Percentiles rank a stretch among this genome's conserved stretches.
Evolutionary conservation across 2,888 invertebrate genomes (phyloP).

Genomic region (Gymnoscelis rufifasciata): DNA sequence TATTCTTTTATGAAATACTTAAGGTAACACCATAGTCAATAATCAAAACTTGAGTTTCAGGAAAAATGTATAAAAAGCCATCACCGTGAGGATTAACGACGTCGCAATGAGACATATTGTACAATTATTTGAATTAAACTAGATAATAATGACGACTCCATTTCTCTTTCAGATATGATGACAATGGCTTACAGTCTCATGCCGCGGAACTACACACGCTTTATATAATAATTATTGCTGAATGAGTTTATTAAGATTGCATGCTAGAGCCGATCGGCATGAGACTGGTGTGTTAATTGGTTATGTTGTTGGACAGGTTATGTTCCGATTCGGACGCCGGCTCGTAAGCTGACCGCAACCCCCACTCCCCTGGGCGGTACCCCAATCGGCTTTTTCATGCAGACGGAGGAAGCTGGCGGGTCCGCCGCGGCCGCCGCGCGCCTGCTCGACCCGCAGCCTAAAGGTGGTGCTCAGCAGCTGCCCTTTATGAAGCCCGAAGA

Average conservation of each 20-base stretch:
- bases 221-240: slow-evolving; percentile 40
- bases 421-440: slow-evolving; percentile 89
- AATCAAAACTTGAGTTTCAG: slow-evolving; percentile 72
- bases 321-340: slow-evolving; percentile 97
- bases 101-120: slow-evolving; percentile 41
- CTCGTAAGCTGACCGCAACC: slow-evolving; percentile 97
- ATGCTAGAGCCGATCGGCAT: slow-evolving; percentile 28
- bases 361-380: slow-evolving; percentile 97
- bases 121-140: slow-evolving; percentile 56
- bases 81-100: slow-evolving; percentile 43
- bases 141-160: slow-evolving; percentile 56
- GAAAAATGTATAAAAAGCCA: slow-evolving; percentile 67
- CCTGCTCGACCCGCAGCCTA: slow-evolving; percentile 96
- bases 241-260: slow-evolving; percentile 29
- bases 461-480: slow-evolving; percentile 88
- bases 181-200: slow-evolving; percentile 65
- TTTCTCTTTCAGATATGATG: slow-evolving; percentile 78
- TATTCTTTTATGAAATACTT: slow-evolving; percentile 30
- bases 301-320: slow-evolving; percentile 82
- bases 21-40: slow-evolving; percentile 62
- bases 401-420: slow-evolving; percentile 90
- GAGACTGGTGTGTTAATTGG: slow-evolving; percentile 38
- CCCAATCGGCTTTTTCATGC: slow-evolving; percentile 96
- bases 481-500: slow-evolving; percentile 99
- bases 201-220: slow-evolving; percentile 60